Evolutionary conservation across 2,888 invertebrate genomes (phyloP), one percentile per base, ranked within the genome.

Genomic region (Teleiodes luculella): DNA sequence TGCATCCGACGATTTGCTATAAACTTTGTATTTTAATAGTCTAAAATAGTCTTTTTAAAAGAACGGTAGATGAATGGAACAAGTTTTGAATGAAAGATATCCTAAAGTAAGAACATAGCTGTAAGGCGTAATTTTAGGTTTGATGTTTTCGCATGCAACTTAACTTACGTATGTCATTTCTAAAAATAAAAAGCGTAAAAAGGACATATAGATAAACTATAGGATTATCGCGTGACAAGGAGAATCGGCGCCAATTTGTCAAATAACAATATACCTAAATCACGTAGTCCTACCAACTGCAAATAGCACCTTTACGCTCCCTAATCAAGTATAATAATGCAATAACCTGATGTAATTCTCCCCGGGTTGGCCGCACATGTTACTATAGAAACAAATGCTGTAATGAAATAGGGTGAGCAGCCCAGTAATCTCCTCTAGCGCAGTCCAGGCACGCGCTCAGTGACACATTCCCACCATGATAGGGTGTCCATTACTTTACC

Each of bases 321-420:
- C 69, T 75, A 76, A 81, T 78, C 71, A 71, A 70, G 69, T 68
- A 68, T 75, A 75, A 78, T 79, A 80, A 82, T 76, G 74, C 65
- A 75, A 78, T 79, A 78, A 78, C 76, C 69, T 13, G 31, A 35
- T 48, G 70, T 65, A 74, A 76, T 77, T 75, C 74, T 76, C 74
- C n/a, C 80, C 80, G 33, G 3, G 3, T 37, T 13, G 28, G 28
- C 6, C 43, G n/a, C 66, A 68, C 66, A 68, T 74, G 68, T 69
- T 76, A 69, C 73, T 28, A 28, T 43, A 43, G 43, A n/a, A 28
- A 43, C 75, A 13, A 20, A 24, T 24, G 24, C 6, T 24, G 6
- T 24, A 6, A 24, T 24, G 6, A 24, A 24, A 28, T 43, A 49
- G 37, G 49, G 49, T 49, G 16, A 24, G 16, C 46, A 11, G 14